Evolutionary conservation across 2,797 vertebrate species (phyloP), one percentile per base, ranked within the genome.

Genomic region (Epinephelus coioides): DNA sequence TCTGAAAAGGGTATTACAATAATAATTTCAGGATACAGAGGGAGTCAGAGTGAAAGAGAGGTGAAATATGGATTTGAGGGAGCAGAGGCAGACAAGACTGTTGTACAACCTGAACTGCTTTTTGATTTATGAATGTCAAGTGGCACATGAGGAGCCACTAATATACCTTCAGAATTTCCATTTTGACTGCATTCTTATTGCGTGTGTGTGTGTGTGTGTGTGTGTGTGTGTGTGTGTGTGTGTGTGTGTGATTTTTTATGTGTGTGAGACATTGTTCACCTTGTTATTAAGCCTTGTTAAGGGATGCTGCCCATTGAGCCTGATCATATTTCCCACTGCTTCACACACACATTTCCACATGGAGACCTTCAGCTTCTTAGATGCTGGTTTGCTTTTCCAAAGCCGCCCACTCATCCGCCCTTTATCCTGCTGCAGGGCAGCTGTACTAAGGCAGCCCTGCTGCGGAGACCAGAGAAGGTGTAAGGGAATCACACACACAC

Each of bases 381-480:
- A 88, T 82, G 67, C 81, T 53, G 84, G 73, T 86, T 86, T 73
- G 70, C 84, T 84, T 82, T 81, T 89, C 84, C 77, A 85, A 90
- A 90, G 81, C 79, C 73, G 23, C 90, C 89, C 86, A 91, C 91
- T 91, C 90, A 88, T 79, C 64, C 27, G 18, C 79, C 85, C 83
- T 88, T 90, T 78, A 90, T 88, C 78, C 79, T 73, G 84, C 90
- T 8, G 57, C 76, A 79, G 88, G 87, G 81, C 87, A 87, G 79
- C 82, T 88, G 78, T 76, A 83, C 79, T 81, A 57, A 80, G 70
- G 82, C 81, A 63, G 67, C 60, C 78, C 82, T 81, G 85, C 88
- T 87, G 86, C 75, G 83, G 69, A 71, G 74, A 75, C 76, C 87
- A 78, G 61, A 83, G 82, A 83, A 81, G 75, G 87, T 89, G 82